Base-by-base conservation (phyloP, 2,888 invertebrate species). In the Xiphydria camelus region DNA sequence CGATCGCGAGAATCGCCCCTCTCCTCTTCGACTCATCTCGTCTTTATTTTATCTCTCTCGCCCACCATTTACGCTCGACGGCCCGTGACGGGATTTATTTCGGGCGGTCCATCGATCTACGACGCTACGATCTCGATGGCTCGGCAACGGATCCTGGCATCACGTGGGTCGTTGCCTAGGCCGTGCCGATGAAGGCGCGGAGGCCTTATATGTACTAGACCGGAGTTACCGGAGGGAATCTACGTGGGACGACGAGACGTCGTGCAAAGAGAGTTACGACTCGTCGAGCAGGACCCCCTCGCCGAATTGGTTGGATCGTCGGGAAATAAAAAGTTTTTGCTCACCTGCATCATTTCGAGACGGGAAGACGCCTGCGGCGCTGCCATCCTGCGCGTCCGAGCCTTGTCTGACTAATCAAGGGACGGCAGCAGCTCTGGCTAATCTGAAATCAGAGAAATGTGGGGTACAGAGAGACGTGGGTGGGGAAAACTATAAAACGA, bases 271-370 rank as follows among this genome's bases (percentile, higher is more conserved):
- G n/a, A n/a, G n/a, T n/a, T n/a, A n/a, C n/a, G n/a, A n/a, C n/a
- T n/a, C n/a, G n/a, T n/a, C n/a, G 14, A 12, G 29, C 2, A 29
- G 6, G 10, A 4, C 15, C 2, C 29, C 12, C 6, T 29, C 2
- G 29, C 12, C 2, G 15, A 3, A 12, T 7, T 4, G 5, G 29
- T 12, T 29, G 12, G 15, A 29, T 29, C 2, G 4, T 12, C 3
- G 29, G 3, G 12, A 2, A n/a, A n/a, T 23, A 23, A 23, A 23
- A 23, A 23, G n/a, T 6, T 6, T 7, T 23, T n/a, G 47, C 61
- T 64, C 52, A 73, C 73, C 66, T 73, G 73, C 51, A 73, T 53
- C 55, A 73, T 57, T 53, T 73, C 70, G 44, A 73, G 66, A 45
- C 72, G 70, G 44, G 73, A 73, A 33, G 70, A 71, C 39, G 71